Conservation (phyloP, 1,140 invertebrate genomes). For the Pachypsylla venusta region DNA sequence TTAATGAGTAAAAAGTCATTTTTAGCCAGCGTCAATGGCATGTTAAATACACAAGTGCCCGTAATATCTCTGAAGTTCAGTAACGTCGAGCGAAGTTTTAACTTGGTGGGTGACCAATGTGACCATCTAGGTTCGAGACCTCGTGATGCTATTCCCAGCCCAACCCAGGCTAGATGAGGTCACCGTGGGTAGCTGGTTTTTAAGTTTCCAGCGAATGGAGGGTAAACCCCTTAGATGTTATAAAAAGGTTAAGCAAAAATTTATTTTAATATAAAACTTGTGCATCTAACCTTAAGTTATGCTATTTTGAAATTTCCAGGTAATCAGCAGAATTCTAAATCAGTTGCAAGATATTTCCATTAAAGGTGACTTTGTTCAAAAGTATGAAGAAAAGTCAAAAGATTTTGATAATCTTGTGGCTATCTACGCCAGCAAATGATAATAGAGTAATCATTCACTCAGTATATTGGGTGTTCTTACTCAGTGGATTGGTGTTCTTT, state of each 20-base stretch:
- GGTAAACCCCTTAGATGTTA: not conserved
- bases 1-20: too few species aligned
- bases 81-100: too few species aligned
- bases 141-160: not conserved
- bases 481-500: too few species aligned
- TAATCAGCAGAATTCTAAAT: not conserved
- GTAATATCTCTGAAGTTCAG: too few species aligned
- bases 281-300: not conserved
- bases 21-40: too few species aligned
- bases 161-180: not conserved
- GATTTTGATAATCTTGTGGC: slow-evolving; percentile 4
- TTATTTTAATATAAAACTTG: not conserved
- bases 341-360: not conserved
- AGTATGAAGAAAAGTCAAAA: slow-evolving; percentile 3
- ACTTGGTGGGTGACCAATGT: too few species aligned
- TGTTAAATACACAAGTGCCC: too few species aligned
- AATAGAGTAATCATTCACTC: too few species aligned
- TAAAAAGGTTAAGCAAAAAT: not conserved
- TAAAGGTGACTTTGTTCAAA: not conserved
- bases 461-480: too few species aligned
- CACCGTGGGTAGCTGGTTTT: not conserved
- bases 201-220: not conserved
- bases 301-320: not conserved
- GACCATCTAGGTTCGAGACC: not conserved
- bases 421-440: not conserved